Percentiles rank a stretch among this genome's conserved stretches.
phyloP scores from a whole-genome alignment of 2,113 vertebrate species.

The Arothron firmamentum region DNA sequence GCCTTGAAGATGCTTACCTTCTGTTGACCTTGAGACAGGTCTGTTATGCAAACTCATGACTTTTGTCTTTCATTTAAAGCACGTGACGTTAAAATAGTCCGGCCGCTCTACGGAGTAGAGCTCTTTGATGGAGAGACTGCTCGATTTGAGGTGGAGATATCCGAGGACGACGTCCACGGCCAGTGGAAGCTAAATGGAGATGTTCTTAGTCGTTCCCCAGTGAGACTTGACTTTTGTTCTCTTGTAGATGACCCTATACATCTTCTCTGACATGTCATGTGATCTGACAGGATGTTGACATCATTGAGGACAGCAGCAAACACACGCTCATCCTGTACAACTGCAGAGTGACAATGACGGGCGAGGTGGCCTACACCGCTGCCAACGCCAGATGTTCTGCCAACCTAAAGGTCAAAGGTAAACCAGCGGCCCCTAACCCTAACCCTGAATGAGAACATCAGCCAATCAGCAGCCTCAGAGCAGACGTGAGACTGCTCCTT shows the following conservation, averaged over 20 bases:
- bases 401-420: slow-evolving; percentile 98
- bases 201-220: slow-evolving; percentile 82
- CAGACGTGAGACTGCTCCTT: neutral
- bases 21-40: neutral
- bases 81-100: slow-evolving; percentile 89
- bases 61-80: slow-evolving; percentile 65
- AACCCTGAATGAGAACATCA: neutral
- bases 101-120: slow-evolving; percentile 91
- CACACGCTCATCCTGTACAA: slow-evolving; percentile 90
- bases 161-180: slow-evolving; percentile 88
- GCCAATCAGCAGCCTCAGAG: too few species aligned
- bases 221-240: slow-evolving; percentile 54
- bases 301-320: slow-evolving; percentile 91
- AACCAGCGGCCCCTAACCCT: too few species aligned
- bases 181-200: slow-evolving; percentile 94
- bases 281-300: slow-evolving; percentile 84
- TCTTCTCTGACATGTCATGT: neutral
- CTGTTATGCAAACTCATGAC: neutral
- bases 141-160: slow-evolving; percentile 94
- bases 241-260: neutral
- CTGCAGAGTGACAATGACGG: slow-evolving; percentile 88
- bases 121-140: slow-evolving; percentile 95
- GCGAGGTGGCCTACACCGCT: slow-evolving; percentile 87
- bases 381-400: slow-evolving; percentile 92
- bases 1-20: neutral